A percentile compares a stretch with the other conserved stretches of the same genome.
These are phyloP conservation scores for Paraplagusia blochii DNA, from an alignment of 2,113 vertebrate species.

Conservation along the genomic window DNA sequence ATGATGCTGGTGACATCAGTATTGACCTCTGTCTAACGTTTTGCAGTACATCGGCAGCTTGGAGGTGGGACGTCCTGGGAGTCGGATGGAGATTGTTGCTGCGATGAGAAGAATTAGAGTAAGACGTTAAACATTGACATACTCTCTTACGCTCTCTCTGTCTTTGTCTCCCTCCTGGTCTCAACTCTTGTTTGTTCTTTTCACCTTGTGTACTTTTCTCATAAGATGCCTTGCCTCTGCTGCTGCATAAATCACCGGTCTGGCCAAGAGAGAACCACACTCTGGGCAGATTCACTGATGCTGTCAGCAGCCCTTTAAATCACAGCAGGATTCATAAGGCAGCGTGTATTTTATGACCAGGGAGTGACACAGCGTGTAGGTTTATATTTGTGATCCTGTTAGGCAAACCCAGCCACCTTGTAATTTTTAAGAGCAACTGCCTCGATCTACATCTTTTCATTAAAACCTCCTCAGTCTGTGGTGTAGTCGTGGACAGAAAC, in stretches of 20 bases:
- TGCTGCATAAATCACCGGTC: conserved; percentile 15
- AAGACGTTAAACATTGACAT: conserved; percentile 62
- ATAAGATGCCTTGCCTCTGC: neutral
- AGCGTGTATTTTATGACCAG: conserved; percentile 19
- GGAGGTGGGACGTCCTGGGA: conserved; percentile 92
- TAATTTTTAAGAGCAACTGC: too few species aligned
- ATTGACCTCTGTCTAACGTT: conserved; percentile 8
- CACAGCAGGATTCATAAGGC: conserved; percentile 15
- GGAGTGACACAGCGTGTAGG: conserved; percentile 3
- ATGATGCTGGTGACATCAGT: too few species aligned
- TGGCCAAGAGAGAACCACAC: conserved; percentile 16
- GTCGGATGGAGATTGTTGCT: conserved; percentile 94
- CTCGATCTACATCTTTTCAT: too few species aligned
- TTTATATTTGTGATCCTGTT: conserved; percentile 9
- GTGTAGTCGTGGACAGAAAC: too few species aligned
- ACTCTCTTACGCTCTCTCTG: too few species aligned
- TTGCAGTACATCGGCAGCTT: conserved; percentile 92
- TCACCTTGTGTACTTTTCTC: conserved; percentile 13
- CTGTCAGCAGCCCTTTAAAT: conserved; percentile 41
- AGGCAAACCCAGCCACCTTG: neutral
- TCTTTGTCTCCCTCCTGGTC: neutral
- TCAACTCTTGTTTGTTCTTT: neutral
- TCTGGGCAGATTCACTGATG: conserved; percentile 29
- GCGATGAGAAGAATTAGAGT: conserved; percentile 96
- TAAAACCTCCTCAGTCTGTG: too few species aligned